Evolutionary conservation across 2,113 vertebrate species (phyloP).

Genomic region (Gambusia holbrooki): DNA sequence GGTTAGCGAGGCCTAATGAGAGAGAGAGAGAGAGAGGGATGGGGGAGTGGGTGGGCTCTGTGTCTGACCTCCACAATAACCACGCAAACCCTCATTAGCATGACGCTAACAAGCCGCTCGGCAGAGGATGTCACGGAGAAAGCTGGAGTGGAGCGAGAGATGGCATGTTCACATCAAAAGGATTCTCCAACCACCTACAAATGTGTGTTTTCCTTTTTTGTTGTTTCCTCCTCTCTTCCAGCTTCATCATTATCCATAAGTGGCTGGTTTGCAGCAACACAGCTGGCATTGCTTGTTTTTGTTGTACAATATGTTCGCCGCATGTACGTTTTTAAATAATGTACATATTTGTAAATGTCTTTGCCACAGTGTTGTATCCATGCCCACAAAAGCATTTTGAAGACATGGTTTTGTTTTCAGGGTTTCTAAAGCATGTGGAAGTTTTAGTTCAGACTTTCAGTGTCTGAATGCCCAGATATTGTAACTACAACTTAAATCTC

Average conservation of each 20-base stretch:
- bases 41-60: slow-evolving; percentile 7
- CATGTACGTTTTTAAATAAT: background rate
- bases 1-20: slow-evolving; percentile 61
- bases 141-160: slow-evolving; percentile 3
- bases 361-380: background rate
- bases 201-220: background rate
- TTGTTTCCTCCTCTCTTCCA: background rate
- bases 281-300: background rate
- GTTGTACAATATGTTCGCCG: background rate
- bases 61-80: slow-evolving; percentile 47
- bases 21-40: no score
- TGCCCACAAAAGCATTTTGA: background rate
- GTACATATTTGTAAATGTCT: background rate
- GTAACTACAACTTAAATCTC: no score
- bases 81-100: slow-evolving; percentile 61
- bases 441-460: no score
- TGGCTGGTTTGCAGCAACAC: background rate
- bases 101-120: slow-evolving; percentile 57
- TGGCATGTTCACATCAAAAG: slow-evolving; percentile 35
- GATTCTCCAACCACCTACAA: slow-evolving; percentile 5
- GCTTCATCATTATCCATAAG: slow-evolving; percentile 1
- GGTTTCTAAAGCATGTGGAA: no score
- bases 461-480: no score
- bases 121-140: slow-evolving; percentile 27
- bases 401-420: background rate